Evolutionary conservation across 2,113 vertebrate species (phyloP).

Genomic region (Bucco capensis): DNA sequence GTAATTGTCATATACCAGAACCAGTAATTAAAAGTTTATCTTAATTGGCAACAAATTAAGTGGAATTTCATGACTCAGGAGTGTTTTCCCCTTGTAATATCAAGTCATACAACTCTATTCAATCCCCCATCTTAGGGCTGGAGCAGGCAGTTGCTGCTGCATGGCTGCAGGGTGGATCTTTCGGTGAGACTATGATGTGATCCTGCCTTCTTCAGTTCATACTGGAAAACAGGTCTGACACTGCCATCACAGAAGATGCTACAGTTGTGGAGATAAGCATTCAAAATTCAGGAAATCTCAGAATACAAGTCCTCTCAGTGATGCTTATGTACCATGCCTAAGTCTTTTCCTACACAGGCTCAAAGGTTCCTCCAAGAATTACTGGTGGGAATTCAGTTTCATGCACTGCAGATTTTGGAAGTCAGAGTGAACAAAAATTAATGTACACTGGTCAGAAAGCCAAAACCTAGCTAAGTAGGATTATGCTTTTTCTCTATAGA

Average conservation of each 20-base stretch:
- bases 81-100: not conserved
- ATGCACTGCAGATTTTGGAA: not conserved
- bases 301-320: not conserved
- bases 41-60: not conserved
- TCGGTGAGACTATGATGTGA: fast-evolving
- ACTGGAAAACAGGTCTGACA: not conserved
- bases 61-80: not conserved
- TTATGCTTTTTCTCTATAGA: not conserved
- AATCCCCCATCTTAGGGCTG: not conserved
- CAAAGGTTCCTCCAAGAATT: not conserved
- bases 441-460: not conserved
- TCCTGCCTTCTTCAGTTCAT: not conserved
- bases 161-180: not conserved
- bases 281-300: not conserved
- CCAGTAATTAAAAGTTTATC: not conserved
- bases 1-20: not conserved
- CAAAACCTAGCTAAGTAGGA: not conserved
- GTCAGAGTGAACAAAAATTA: not conserved
- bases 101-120: not conserved
- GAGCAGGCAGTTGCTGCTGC: not conserved
- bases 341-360: not conserved
- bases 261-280: not conserved
- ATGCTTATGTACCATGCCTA: not conserved
- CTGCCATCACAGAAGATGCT: not conserved
- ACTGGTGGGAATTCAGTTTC: not conserved